Base-by-base conservation (phyloP, 2,797 vertebrate genomes). In the Gymnoscopelus braueri region DNA sequence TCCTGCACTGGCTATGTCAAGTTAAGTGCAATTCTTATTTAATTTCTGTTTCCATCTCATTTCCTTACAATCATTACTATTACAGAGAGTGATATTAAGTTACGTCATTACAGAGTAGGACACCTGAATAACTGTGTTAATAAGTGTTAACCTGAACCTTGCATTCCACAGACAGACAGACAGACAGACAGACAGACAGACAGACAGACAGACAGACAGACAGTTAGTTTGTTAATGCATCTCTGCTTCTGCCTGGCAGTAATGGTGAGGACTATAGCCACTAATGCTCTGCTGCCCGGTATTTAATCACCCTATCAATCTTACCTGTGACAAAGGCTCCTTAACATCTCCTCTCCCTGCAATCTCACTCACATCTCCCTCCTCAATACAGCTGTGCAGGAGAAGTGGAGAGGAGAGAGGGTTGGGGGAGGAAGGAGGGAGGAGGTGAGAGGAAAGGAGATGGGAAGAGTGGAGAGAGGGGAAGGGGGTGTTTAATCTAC, bases 261-360 rank as follows among this genome's bases (percentile, higher is more conserved):
- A 88, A 93, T 88, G 88, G 90, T 89, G 89, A 90, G 86, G 86
- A 92, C 81, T 86, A 84, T 87, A 85, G 80, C 84, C 85, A 82
- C 90, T 90, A 90, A 93, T 91, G 87, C 87, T 90, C 90, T 84
- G 71, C 84, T 84, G 85, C 84, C 90, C 87, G 91, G 89, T 93
- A 90, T 92, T 93, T 93, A 94, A 94, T 95, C 92, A 91, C 88
- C 87, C 90, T 85, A 94, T 94, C 92, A 93, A 93, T 94, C 92
- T 93, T 88, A 87, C 87, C 80, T 86, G 91, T 91, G 92, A 94
- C 91, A 94, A 92, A 91, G 87, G 82, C 80, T 90, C 82, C 88
- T 89, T 81, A 84, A 92, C 92, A 91, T 93, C 90, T 86, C 39
- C 23, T 87, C 87, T 85, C 83, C 82, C 82, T 84, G 87, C 87